Evolutionary conservation across 2,888 invertebrate genomes (phyloP).

Genomic region (Microctonus aethiopoides): DNA sequence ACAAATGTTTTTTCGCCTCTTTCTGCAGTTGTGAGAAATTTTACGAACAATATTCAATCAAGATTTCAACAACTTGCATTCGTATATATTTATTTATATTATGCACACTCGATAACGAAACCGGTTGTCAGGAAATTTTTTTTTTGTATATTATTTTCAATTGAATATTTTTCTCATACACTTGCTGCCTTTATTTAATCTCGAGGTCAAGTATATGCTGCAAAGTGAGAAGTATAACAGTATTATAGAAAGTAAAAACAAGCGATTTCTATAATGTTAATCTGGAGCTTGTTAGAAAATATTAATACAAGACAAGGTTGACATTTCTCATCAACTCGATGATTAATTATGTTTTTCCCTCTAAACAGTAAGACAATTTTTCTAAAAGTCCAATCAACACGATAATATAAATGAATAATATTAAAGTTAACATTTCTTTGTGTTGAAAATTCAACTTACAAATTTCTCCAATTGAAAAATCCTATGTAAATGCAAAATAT

Average conservation of each 20-base stretch:
- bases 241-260: conserved; percentile 1
- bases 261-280: conserved; percentile 24
- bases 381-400: not conserved
- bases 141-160: conserved; percentile 7
- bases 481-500: too few species aligned
- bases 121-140: conserved; percentile 21
- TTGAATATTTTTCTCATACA: conserved; percentile 22
- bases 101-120: not conserved
- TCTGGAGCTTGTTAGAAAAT: conserved; percentile 17
- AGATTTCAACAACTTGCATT: not conserved
- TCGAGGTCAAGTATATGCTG: conserved; percentile 21
- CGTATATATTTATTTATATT: not conserved
- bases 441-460: too few species aligned
- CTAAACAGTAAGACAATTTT: not conserved
- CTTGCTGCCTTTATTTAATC: not conserved
- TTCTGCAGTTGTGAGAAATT: not conserved
- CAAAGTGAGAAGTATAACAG: conserved; percentile 3
- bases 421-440: too few species aligned
- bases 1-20: not conserved
- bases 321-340: not conserved
- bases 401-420: not conserved
- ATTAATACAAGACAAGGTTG: not conserved
- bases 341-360: not conserved
- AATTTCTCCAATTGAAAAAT: too few species aligned
- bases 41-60: not conserved